These are phyloP conservation scores for Cydia amplana DNA, from an alignment of 1,140 invertebrate genomes.

Conservation along the genomic window DNA sequence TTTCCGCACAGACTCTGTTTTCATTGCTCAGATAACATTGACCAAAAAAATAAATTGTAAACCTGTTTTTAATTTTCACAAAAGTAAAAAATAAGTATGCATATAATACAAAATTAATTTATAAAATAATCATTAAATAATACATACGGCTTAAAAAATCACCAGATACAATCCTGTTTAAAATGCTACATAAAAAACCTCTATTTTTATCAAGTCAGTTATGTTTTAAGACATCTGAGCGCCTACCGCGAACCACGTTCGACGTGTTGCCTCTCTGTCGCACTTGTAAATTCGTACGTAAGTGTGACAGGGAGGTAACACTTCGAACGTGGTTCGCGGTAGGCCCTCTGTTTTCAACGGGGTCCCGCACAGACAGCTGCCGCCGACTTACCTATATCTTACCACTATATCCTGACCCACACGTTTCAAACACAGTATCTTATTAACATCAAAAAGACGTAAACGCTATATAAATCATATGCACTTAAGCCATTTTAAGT, in stretches of 20 bases:
- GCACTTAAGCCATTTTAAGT: not conserved
- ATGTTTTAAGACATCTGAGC: not conserved
- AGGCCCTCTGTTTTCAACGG: slow-evolving; percentile 21
- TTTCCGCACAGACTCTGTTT: too few species aligned
- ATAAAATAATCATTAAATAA: too few species aligned
- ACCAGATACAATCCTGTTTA: not conserved
- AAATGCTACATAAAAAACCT: not conserved
- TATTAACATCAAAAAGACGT: not conserved
- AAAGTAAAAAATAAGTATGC: too few species aligned
- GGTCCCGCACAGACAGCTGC: not conserved
- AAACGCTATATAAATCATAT: not conserved
- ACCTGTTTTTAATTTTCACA: too few species aligned
- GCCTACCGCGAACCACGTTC: too few species aligned
- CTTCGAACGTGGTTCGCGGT: too few species aligned
- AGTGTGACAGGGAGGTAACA: too few species aligned
- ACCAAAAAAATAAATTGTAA: too few species aligned
- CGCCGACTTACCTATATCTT: not conserved
- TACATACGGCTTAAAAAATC: not conserved
- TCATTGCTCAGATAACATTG: too few species aligned
- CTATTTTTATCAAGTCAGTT: not conserved
- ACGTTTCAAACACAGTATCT: not conserved
- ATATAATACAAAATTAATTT: too few species aligned
- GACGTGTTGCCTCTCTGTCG: too few species aligned
- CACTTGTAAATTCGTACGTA: too few species aligned
- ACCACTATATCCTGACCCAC: not conserved